A percentile compares a stretch with the other conserved stretches of the same genome.
Evolutionary conservation across 2,113 vertebrate species (phyloP).

Genomic region (Sinocyclocheilus anophthalmus): DNA sequence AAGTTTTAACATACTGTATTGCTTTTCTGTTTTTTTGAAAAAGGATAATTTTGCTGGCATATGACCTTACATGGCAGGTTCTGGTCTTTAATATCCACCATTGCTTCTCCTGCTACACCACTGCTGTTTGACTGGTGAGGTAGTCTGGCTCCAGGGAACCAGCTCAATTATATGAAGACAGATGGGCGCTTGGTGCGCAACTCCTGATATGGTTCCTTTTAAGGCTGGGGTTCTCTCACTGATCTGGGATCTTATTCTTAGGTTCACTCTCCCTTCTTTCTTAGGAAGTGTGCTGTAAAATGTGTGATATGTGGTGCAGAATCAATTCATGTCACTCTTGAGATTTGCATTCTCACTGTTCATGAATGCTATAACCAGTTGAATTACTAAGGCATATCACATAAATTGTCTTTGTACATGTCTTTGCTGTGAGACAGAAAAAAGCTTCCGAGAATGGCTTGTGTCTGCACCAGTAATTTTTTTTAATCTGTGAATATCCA

Average conservation of each 20-base stretch:
- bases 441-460: not conserved
- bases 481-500: not conserved
- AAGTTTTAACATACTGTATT: not conserved
- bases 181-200: constrained; percentile 2
- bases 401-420: not conserved
- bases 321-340: not conserved
- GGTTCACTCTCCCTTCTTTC: not conserved
- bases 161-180: not conserved
- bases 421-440: not conserved
- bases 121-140: not conserved
- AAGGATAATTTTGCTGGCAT: not conserved
- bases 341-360: not conserved
- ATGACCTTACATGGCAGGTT: not conserved
- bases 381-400: not conserved
- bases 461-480: not conserved
- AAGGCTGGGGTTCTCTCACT: constrained; percentile 7
- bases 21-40: not conserved
- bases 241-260: not conserved
- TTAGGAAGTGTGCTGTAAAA: not conserved
- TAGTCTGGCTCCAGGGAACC: not conserved
- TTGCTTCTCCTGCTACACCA: constrained; percentile 3
- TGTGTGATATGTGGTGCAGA: not conserved
- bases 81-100: not conserved
- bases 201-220: constrained; percentile 25
- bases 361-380: constrained; percentile 9